Evolutionary conservation across 2,888 invertebrate species (phyloP).

Genomic region (Podabrus alpinus): DNA sequence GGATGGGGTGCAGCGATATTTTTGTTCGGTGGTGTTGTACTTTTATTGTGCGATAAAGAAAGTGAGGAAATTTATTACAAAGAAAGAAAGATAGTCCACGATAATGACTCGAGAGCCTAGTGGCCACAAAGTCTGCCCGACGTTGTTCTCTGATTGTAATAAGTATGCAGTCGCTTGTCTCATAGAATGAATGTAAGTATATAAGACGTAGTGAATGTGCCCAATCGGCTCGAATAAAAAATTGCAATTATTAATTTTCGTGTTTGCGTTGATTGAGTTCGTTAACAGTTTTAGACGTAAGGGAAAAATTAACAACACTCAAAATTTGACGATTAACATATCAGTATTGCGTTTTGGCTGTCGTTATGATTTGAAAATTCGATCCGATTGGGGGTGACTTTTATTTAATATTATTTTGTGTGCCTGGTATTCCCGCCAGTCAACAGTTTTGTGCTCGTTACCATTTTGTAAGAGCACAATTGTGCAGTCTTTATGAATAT

Average conservation of each 20-base stretch:
- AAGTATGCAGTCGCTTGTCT: constrained; percentile 47
- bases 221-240: constrained; percentile 46
- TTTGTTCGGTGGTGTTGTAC: constrained; percentile 89
- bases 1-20: constrained; percentile 98
- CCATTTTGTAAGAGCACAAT: constrained; percentile 39
- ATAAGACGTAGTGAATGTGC: constrained; percentile 44
- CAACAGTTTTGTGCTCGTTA: constrained; percentile 52
- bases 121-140: constrained; percentile 73
- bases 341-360: constrained; percentile 21
- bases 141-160: constrained; percentile 65
- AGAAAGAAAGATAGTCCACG: constrained; percentile 87
- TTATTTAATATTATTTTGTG: constrained; percentile 44
- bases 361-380: constrained; percentile 34
- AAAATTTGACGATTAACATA: constrained; percentile 10
- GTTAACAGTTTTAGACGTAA: background rate
- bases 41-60: constrained; percentile 96
- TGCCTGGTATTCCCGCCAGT: constrained; percentile 52
- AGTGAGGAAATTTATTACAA: constrained; percentile 98
- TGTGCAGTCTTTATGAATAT: constrained; percentile 5
- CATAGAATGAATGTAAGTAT: constrained; percentile 43
- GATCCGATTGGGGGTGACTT: constrained; percentile 47
- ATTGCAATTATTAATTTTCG: background rate
- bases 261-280: background rate
- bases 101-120: constrained; percentile 64
- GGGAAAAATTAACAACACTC: background rate